These are phyloP conservation scores for Gouania willdenowi DNA, from an alignment of 2,797 vertebrate species.

Conservation along the genomic window DNA sequence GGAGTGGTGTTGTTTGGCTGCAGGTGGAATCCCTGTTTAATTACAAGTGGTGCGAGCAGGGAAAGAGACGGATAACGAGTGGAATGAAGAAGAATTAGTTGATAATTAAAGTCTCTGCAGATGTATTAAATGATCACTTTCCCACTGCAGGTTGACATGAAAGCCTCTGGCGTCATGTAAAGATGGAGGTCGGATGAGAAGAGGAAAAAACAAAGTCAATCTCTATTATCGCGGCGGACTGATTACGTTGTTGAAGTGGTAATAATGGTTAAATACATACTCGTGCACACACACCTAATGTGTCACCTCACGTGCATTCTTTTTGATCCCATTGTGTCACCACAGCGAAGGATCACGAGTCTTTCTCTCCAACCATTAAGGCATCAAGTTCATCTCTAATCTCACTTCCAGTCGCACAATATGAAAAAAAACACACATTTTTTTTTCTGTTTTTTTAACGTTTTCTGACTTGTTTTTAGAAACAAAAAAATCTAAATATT, in stretches of 20 bases:
- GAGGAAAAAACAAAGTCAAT: too few species aligned
- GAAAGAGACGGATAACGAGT: slow-evolving; percentile 48
- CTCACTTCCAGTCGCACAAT: too few species aligned
- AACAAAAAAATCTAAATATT: too few species aligned
- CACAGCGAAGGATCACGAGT: slow-evolving; percentile 26
- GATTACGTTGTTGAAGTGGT: slow-evolving; percentile 17
- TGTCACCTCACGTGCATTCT: slow-evolving; percentile 3
- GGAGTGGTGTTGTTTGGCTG: slow-evolving; percentile 52
- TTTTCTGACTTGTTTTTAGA: too few species aligned
- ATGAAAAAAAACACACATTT: too few species aligned
- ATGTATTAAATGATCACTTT: slow-evolving; percentile 68
- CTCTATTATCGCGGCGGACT: slow-evolving; percentile 11
- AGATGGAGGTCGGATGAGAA: too few species aligned
- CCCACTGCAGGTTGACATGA: slow-evolving; percentile 68
- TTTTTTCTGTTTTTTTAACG: too few species aligned
- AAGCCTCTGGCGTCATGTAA: too few species aligned
- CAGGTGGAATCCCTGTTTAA: slow-evolving; percentile 63
- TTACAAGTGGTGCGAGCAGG: slow-evolving; percentile 45
- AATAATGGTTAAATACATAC: too few species aligned
- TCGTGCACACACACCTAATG: neutral
- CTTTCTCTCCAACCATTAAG: slow-evolving; percentile 27
- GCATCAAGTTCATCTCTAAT: too few species aligned
- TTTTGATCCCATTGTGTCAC: slow-evolving; percentile 28
- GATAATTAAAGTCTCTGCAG: slow-evolving; percentile 65
- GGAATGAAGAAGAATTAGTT: slow-evolving; percentile 63